Base-by-base conservation (phyloP, 2,888 invertebrate species). In the Nomada flava region DNA sequence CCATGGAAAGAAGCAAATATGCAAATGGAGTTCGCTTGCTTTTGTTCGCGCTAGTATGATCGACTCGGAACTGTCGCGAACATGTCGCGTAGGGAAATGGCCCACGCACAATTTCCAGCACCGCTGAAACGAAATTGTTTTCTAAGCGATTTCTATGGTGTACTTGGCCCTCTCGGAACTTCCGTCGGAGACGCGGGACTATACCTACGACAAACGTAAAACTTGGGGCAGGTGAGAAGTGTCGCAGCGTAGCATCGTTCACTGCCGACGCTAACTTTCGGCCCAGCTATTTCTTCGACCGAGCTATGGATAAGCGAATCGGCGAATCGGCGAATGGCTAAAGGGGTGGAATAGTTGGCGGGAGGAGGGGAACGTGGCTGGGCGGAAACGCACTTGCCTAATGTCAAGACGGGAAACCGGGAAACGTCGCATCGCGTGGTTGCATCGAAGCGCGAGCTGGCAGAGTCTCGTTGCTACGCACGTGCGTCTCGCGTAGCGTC, bases 301-400 rank as follows among this genome's bases (percentile, higher is more conserved):
- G 60, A n/a, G 65, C 20, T 23, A 57, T 44, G 67, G 67, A 68
- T 50, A 23, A 13, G 36, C n/a, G 60, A 36, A n/a, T 23, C 63
- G 65, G 18, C 36, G 44, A 53, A 70, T 50, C 63, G 65, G 18
- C 36, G 44, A 53, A 70, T 50, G 55, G 7, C 2, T 3, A 26
- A 42, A n/a, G 20, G 57, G 44, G n/a, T 2, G 23, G 50, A 57
- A 73, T 79, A 77, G 70, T 68, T 55, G 81, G 67, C 75, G 67
- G 63, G 52, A 86, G 88, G 86, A 88, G 87, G 85, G 81, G 81
- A 77, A 63, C 74, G 71, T 70, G 76, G 71, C 64, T 57, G 63
- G 59, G 76, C 88, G 88, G 88, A 88, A 88, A 84, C 78, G 86
- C 84, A 84, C 79, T 87, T 84, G 83, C 86, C 77, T 88, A 86